Percentiles rank a stretch among this genome's conserved stretches.
These are phyloP conservation scores for Nothura maculosa DNA, from an alignment of 2,797 vertebrate species.

Conservation along the genomic window DNA sequence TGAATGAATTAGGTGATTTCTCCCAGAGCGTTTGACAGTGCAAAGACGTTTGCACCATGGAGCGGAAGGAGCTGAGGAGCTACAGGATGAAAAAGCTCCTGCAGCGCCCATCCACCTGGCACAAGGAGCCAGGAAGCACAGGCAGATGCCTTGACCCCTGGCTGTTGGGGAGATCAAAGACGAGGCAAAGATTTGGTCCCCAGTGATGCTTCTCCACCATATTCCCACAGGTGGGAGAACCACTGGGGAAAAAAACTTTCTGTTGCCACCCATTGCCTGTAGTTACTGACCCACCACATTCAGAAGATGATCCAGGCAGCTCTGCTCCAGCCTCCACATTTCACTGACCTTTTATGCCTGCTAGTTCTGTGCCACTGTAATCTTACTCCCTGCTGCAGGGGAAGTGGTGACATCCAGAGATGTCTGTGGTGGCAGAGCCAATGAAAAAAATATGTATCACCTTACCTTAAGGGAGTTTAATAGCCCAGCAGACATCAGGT, in stretches of 20 bases:
- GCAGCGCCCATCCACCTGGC: constrained; percentile 2
- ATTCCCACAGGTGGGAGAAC: not conserved
- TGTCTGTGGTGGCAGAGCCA: not conserved
- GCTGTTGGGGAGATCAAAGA: constrained; percentile 55
- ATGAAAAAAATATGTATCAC: not conserved
- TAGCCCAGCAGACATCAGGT: not conserved
- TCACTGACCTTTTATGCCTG: not conserved
- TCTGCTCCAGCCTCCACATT: not conserved
- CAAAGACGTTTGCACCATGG: constrained; percentile 6
- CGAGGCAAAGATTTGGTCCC: constrained; percentile 22
- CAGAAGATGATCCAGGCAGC: not conserved
- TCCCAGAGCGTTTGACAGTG: not conserved
- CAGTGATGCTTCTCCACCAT: not conserved
- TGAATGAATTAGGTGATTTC: constrained; percentile 31
- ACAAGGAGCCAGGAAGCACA: constrained; percentile 35
- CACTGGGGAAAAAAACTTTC: not conserved
- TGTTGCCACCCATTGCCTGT: not conserved
- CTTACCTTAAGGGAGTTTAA: not conserved
- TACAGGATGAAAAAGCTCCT: constrained; percentile 26
- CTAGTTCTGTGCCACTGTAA: not conserved
- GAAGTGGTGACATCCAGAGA: not conserved
- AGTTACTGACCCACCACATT: not conserved
- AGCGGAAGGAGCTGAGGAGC: constrained; percentile 45
- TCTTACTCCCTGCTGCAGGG: accelerated
- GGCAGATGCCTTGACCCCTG: constrained; percentile 38